phyloP scores from a whole-genome alignment of 2,113 vertebrate species.

The Stictonetta naevosa region DNA sequence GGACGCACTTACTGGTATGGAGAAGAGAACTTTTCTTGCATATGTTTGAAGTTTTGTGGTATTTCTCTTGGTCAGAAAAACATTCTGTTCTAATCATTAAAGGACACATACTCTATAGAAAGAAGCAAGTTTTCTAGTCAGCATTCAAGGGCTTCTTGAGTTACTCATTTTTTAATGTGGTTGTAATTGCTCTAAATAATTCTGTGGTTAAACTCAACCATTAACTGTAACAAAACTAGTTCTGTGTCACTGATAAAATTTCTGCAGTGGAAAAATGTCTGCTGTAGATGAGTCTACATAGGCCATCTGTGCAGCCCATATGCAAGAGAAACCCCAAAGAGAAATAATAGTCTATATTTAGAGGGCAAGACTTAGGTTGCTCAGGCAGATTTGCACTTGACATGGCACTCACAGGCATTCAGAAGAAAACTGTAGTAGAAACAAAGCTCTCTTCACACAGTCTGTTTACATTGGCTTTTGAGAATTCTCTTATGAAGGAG shows the following conservation, averaged over 20 bases:
- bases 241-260: neutral
- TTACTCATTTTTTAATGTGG: neutral
- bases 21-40: neutral
- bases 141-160: neutral
- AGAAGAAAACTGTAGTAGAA: neutral
- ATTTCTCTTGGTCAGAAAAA: neutral
- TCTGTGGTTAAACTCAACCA: neutral
- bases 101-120: neutral
- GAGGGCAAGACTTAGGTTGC: neutral
- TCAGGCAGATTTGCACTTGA: neutral
- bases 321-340: neutral
- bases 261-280: neutral
- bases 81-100: neutral
- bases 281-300: neutral
- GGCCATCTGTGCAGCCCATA: neutral
- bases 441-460: neutral
- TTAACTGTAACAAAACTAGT: neutral
- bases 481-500: neutral
- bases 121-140: neutral
- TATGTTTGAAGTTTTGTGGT: neutral
- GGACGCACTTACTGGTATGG: conserved; percentile 88
- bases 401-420: neutral
- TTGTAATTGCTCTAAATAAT: neutral
- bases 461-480: neutral
- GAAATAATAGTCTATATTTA: neutral